Base-by-base conservation (phyloP, 2,888 invertebrate species). In the Dryocosmus kuriphilus region DNA sequence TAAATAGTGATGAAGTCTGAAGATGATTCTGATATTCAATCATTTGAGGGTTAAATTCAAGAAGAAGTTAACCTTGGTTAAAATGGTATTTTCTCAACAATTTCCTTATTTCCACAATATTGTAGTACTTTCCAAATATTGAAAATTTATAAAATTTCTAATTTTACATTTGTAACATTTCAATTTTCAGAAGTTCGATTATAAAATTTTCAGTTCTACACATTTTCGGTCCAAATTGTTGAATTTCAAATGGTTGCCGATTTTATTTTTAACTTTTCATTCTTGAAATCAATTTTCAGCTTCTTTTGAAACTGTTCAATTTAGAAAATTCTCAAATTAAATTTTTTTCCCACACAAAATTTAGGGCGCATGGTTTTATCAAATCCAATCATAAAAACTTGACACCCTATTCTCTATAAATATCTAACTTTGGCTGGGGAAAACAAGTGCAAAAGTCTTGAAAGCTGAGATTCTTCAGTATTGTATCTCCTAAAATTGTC, bases 401-500 rank as follows among this genome's bases (percentile, higher is more conserved):
- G 71, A 71, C 32, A 46, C n/a, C n/a, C 51, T 27, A 41, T 67
- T 30, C 19, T 51, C 30, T 27, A 60, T 5, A 27, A 30, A 46
- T 41, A 32, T n/a, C 38, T 63, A 51, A 55, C n/a, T 30, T 30
- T 46, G 71, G 71, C 71, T 71, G 51, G 71, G 71, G 71, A 51
- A 55, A 71, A 71, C 30, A 9, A 51, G 71, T 71, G 71, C 71
- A 51, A 71, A 71, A 71, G n/a, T 71, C 30, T 46, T 71, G 8
- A 67, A 51, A 41, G 55, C 67, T 67, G 71, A 55, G 30, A 51
- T 51, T 30, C 24, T 67, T 67, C 71, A 71, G 71, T 71, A 71
- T 71, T 71, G 41, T 51, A 71, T 9, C n/a, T 71, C 51, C 71
- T 51, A 71, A 71, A 71, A 71, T 30, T 71, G 30, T 46, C 30